Conservation (phyloP, 2,797 vertebrate species). For the Gymnocypris eckloni region DNA sequence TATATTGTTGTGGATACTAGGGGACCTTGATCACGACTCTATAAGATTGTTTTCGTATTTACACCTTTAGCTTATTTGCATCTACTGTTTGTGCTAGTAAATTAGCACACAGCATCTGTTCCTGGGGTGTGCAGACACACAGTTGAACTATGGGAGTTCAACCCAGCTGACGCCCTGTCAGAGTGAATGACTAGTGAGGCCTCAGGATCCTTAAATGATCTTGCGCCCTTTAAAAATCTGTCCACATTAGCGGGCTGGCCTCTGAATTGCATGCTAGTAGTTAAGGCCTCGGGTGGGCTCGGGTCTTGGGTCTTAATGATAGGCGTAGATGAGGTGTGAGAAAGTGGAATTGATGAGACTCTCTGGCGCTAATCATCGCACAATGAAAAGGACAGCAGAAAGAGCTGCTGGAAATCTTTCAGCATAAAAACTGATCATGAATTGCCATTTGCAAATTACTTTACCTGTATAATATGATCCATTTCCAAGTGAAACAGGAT, state of each 20-base stretch:
- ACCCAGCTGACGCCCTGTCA: conserved; percentile 48
- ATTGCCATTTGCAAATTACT: not conserved
- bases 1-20: not conserved
- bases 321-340: conserved; percentile 46
- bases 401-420: conserved; percentile 21
- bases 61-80: not conserved
- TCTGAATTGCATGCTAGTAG: conserved; percentile 31
- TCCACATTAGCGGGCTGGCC: conserved; percentile 21
- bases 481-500: conserved; percentile 11
- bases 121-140: conserved; percentile 33
- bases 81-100: conserved; percentile 1
- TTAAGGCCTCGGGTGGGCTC: conserved; percentile 45
- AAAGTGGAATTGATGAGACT: conserved; percentile 47
- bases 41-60: conserved; percentile 14
- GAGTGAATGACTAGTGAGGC: conserved; percentile 51
- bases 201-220: conserved; percentile 38
- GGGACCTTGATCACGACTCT: not conserved
- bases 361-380: conserved; percentile 36
- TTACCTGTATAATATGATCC: not conserved
- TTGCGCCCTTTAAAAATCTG: conserved; percentile 28
- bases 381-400: conserved; percentile 46
- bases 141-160: conserved; percentile 27
- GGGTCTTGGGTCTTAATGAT: conserved; percentile 43
- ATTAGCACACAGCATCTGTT: conserved; percentile 45
- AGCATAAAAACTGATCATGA: not conserved